Conservation (phyloP, 2,113 vertebrate genomes). For the Pseudolaguvia tuberculata region DNA sequence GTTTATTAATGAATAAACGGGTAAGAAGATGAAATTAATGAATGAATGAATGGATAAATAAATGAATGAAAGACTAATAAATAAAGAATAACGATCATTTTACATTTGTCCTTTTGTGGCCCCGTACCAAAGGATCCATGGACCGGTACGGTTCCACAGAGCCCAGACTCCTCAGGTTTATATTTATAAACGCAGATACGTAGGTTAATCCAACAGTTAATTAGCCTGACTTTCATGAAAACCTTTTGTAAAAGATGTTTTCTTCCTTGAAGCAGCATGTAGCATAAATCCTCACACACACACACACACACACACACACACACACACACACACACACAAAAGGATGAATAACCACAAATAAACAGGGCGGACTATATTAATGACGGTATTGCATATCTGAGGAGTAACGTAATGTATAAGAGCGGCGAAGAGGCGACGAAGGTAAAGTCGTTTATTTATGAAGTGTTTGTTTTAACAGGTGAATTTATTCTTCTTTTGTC, state of each 20-base stretch:
- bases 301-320: not conserved
- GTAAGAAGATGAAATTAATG: no score
- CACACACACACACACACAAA: not conserved
- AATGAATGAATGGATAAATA: no score
- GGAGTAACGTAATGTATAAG: constrained; percentile 3
- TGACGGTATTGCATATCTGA: constrained; percentile 15
- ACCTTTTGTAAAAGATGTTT: constrained; percentile 30
- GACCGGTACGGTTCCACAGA: constrained; percentile 34
- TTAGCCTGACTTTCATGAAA: constrained; percentile 36
- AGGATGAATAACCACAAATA: constrained; percentile 12
- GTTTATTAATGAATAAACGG: no score
- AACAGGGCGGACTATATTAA: constrained; percentile 14
- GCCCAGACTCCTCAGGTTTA: constrained; percentile 42
- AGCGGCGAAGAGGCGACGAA: not conserved
- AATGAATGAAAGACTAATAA: no score
- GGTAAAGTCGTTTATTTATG: not conserved
- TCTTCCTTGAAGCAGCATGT: constrained; percentile 17
- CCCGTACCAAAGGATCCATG: no score
- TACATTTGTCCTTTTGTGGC: no score
- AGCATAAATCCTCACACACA: constrained; percentile 17
- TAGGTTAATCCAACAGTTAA: constrained; percentile 47
- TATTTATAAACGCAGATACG: constrained; percentile 35
- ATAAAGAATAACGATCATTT: no score
- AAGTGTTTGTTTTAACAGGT: not conserved
- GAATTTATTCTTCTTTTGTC: no score